phyloP scores from a whole-genome alignment of 2,113 vertebrate genomes.

The Bothrops jararaca region DNA sequence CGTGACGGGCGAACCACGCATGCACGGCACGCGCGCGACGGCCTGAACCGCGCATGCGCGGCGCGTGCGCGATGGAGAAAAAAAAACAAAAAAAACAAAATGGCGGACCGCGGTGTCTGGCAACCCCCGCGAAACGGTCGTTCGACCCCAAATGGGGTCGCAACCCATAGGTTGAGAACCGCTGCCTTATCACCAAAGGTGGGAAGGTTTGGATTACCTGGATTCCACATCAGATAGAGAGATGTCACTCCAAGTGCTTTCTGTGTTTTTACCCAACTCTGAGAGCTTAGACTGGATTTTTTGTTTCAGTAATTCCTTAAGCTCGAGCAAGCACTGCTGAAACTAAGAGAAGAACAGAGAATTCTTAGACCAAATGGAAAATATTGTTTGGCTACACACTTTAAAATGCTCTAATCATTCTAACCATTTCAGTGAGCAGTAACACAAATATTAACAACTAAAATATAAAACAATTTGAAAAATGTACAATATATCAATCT shows the following conservation, averaged over 20 bases:
- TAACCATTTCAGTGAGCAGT: not conserved
- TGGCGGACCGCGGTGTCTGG: too few relatives aligned
- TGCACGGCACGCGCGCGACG: too few relatives aligned
- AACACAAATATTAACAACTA: not conserved
- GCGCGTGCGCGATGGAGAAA: too few relatives aligned
- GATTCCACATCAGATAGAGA: slow-evolving; percentile 85
- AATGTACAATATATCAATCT: not conserved
- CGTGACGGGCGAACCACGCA: too few relatives aligned
- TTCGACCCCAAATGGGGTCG: too few relatives aligned
- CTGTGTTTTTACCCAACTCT: slow-evolving; percentile 57
- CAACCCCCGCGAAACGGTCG: too few relatives aligned
- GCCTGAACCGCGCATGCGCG: too few relatives aligned
- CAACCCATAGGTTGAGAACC: too few relatives aligned
- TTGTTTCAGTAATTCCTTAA: slow-evolving; percentile 59
- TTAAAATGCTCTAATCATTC: not conserved
- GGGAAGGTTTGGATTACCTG: slow-evolving; percentile 67
- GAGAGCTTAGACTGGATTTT: slow-evolving; percentile 67
- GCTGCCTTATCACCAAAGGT: not conserved
- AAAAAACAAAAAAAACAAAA: too few relatives aligned
- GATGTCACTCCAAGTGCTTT: slow-evolving; percentile 64
- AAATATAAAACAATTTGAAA: not conserved
- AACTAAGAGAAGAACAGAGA: slow-evolving; percentile 45
- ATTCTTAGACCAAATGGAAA: not conserved
- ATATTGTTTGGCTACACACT: not conserved
- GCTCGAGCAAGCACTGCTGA: slow-evolving; percentile 71